Evolutionary conservation across 2,888 invertebrate species (phyloP).

Genomic region (Adela reaumurella): DNA sequence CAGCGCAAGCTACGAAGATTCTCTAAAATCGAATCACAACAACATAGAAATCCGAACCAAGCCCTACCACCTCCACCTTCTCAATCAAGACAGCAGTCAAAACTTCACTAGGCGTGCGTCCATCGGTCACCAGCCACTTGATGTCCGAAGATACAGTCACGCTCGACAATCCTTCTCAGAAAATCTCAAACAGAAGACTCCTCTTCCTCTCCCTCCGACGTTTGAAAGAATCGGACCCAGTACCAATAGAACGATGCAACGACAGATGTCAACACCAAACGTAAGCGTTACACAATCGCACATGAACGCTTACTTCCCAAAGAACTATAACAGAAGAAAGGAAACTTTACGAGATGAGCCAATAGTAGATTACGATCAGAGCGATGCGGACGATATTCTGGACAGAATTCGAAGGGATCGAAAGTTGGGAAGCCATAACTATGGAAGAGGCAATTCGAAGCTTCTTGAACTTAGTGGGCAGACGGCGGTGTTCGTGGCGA

Average conservation of each 20-base stretch:
- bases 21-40: conserved; percentile 64
- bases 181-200: conserved; percentile 32
- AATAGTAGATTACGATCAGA: conserved; percentile 46
- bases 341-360: conserved; percentile 35
- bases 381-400: conserved; percentile 45
- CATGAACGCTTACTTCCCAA: conserved; percentile 28
- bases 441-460: conserved; percentile 14
- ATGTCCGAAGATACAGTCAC: conserved; percentile 27
- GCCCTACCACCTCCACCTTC: conserved; percentile 16
- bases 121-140: conserved; percentile 34
- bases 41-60: conserved; percentile 25
- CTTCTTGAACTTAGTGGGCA: conserved; percentile 40
- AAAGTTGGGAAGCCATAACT: not conserved
- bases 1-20: conserved; percentile 78
- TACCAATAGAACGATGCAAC: conserved; percentile 21
- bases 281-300: conserved; percentile 27
- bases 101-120: conserved; percentile 37
- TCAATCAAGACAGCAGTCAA: conserved; percentile 19
- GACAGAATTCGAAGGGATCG: conserved; percentile 15
- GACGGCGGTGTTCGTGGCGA: conserved; percentile 38
- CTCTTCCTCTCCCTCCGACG: conserved; percentile 21
- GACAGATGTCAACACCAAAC: conserved; percentile 39
- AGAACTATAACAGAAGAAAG: conserved; percentile 30
- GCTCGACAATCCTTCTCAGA: conserved; percentile 45
- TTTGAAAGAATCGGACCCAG: conserved; percentile 29